phyloP scores from a whole-genome alignment of 2,113 vertebrate species.

The Oreochromis niloticus region DNA sequence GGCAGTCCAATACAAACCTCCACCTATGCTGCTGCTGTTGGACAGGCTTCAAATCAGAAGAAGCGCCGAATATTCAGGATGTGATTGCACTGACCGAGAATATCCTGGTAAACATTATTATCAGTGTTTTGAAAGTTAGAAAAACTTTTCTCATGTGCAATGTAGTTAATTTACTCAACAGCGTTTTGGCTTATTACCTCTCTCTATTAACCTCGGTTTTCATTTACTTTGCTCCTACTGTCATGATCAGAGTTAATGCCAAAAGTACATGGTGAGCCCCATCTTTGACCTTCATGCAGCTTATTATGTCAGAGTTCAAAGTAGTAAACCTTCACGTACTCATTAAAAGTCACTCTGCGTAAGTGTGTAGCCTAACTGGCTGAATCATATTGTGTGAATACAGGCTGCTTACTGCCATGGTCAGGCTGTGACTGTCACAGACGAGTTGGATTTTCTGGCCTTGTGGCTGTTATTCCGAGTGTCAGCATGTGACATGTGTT shows the following conservation, averaged over 20 bases:
- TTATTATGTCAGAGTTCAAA: not conserved
- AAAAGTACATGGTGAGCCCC: not conserved
- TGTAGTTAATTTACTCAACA: not conserved
- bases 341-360: not conserved
- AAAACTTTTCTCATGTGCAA: not conserved
- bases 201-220: not conserved
- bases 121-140: slow-evolving; percentile 11
- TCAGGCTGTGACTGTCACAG: slow-evolving; percentile 4
- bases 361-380: not conserved
- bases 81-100: not conserved
- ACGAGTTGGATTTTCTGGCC: slow-evolving; percentile 14
- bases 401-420: not conserved
- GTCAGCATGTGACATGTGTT: slow-evolving; percentile 46
- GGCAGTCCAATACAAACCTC: not conserved
- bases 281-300: not conserved
- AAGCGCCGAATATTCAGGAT: slow-evolving; percentile 6
- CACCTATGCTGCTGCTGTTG: not conserved
- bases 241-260: not conserved
- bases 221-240: not conserved
- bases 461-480: slow-evolving; percentile 13
- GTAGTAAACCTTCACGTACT: not conserved
- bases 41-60: not conserved
- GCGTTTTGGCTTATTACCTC: not conserved
- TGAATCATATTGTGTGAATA: not conserved
- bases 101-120: slow-evolving; percentile 24